Percentiles rank a stretch among this genome's conserved stretches.
These are phyloP conservation scores for Zaprionus capensis DNA, from an alignment of 1,140 invertebrate species.

Conservation along the genomic window DNA sequence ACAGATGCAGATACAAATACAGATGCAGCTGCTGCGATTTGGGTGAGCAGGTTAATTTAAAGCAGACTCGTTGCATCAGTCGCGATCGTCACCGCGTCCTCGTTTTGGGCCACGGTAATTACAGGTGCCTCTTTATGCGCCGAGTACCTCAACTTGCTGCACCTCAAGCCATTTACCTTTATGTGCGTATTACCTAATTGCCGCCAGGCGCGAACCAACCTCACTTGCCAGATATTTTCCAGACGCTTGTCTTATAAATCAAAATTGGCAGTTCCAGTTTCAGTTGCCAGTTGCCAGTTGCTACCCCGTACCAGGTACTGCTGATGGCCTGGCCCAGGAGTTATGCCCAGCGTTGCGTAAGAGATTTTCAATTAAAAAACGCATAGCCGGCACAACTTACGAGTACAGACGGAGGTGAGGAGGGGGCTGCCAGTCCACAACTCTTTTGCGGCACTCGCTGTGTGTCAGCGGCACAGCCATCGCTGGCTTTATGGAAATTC, in stretches of 20 bases:
- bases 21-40: constrained; percentile 25
- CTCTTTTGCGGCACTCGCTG: constrained; percentile 13
- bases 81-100: constrained; percentile 8
- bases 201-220: constrained; percentile 44
- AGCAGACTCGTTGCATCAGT: constrained; percentile 39
- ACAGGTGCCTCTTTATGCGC: constrained; percentile 16
- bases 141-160: constrained; percentile 19
- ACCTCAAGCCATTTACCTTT: constrained; percentile 46
- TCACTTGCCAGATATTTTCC: constrained; percentile 17
- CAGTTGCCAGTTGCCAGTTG: not conserved
- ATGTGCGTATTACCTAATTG: constrained; percentile 60
- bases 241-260: constrained; percentile 44
- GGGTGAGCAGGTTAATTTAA: constrained; percentile 60
- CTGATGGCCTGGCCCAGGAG: constrained; percentile 20
- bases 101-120: constrained; percentile 47
- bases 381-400: constrained; percentile 26
- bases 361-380: constrained; percentile 53
- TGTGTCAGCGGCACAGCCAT: constrained; percentile 57
- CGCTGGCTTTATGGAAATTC: constrained; percentile 67
- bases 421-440: no score
- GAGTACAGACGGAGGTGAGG: not conserved
- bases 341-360: constrained; percentile 49
- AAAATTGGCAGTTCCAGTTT: constrained; percentile 64
- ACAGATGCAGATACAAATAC: constrained; percentile 14
- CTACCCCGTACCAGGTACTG: not conserved